A percentile compares a stretch with the other conserved stretches of the same genome.
Evolutionary conservation across 2,797 vertebrate species (phyloP).

Genomic region (Falco berigora): DNA sequence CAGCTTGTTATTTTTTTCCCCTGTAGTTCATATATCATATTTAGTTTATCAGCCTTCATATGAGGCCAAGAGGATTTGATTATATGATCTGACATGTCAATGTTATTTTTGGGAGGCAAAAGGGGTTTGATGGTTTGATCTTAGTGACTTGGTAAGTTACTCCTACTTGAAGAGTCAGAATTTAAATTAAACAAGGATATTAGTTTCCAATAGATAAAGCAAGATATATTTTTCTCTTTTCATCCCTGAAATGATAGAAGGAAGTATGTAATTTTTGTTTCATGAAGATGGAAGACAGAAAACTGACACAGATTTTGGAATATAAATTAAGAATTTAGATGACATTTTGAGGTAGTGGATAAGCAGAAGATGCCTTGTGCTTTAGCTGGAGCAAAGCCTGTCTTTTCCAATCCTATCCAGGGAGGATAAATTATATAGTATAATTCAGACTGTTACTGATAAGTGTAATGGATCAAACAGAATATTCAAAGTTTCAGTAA

Average conservation of each 20-base stretch:
- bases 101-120: background rate
- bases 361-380: constrained; percentile 13
- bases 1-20: background rate
- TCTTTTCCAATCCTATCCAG: constrained; percentile 49
- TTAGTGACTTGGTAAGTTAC: constrained; percentile 5
- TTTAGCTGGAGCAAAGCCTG: constrained; percentile 30
- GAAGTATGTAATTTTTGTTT: constrained; percentile 49
- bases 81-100: background rate
- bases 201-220: constrained; percentile 50
- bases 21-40: background rate
- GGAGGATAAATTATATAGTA: constrained; percentile 42
- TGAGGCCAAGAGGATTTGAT: constrained; percentile 16
- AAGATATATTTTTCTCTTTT: constrained; percentile 43
- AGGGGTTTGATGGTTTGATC: constrained; percentile 18
- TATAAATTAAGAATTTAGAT: constrained; percentile 70
- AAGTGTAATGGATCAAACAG: constrained; percentile 61
- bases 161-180: constrained; percentile 18
- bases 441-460: constrained; percentile 65
- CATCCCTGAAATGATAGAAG: constrained; percentile 37
- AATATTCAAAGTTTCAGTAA: constrained; percentile 56
- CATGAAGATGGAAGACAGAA: constrained; percentile 34
- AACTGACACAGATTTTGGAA: constrained; percentile 48
- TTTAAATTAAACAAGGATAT: constrained; percentile 63
- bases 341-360: constrained; percentile 64
- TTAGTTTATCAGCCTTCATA: background rate